Percentiles rank a stretch among this genome's conserved stretches.
These are phyloP conservation scores for Ganaspis brasiliensis DNA, from an alignment of 2,888 invertebrate species.

Conservation along the genomic window DNA sequence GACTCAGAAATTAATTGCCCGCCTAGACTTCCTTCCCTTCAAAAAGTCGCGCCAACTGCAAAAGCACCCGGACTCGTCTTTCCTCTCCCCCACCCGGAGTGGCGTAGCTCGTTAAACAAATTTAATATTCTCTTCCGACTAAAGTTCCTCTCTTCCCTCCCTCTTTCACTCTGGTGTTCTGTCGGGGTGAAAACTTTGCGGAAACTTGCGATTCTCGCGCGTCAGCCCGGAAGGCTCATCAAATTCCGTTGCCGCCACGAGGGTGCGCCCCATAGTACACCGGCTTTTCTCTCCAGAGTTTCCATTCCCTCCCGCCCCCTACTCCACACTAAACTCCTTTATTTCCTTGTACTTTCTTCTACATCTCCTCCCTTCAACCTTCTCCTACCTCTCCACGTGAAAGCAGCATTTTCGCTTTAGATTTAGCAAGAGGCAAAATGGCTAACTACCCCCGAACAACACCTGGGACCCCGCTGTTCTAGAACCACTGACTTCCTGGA, in stretches of 20 bases:
- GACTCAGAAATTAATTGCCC: slow-evolving; percentile 61
- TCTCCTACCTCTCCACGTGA: background rate
- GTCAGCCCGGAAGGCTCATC: slow-evolving; percentile 78
- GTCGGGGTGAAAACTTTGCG: slow-evolving; percentile 66
- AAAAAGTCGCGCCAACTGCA: slow-evolving; percentile 55
- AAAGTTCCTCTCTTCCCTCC: slow-evolving; percentile 60
- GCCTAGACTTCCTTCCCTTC: slow-evolving; percentile 56
- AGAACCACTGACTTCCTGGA: slow-evolving; percentile 59
- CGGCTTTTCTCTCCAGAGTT: slow-evolving; percentile 38
- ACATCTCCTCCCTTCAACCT: slow-evolving; percentile 16
- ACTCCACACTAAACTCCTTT: slow-evolving; percentile 43
- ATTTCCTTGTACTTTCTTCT: slow-evolving; percentile 47
- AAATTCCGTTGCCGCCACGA: slow-evolving; percentile 67
- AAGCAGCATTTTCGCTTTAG: slow-evolving; percentile 62
- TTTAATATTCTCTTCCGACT: slow-evolving; percentile 71
- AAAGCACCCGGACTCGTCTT: slow-evolving; percentile 1
- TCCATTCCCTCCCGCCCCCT: slow-evolving; percentile 52
- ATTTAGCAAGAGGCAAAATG: slow-evolving; percentile 69
- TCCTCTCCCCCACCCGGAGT: slow-evolving; percentile 50
- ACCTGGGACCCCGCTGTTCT: slow-evolving; percentile 68
- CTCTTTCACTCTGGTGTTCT: slow-evolving; percentile 54
- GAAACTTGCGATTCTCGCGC: slow-evolving; percentile 72
- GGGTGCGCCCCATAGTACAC: slow-evolving; percentile 56
- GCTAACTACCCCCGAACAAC: slow-evolving; percentile 68
- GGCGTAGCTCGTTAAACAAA: slow-evolving; percentile 72